These are phyloP conservation scores for Ochotona princeps DNA, from an alignment of 2,113 vertebrate species.

Conservation along the genomic window DNA sequence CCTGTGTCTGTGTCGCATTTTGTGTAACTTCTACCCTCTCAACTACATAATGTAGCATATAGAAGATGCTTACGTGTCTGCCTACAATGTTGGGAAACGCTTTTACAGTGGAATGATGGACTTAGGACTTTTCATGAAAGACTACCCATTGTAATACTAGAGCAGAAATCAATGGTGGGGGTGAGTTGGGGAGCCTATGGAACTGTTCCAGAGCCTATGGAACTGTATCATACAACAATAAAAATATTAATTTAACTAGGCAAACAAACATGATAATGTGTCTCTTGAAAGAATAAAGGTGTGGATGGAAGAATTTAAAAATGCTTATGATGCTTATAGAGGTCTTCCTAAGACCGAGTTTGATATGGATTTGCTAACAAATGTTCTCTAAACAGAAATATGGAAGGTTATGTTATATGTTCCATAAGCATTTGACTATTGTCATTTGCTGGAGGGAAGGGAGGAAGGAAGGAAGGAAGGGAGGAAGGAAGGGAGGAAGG, in stretches of 20 bases:
- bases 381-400: background rate
- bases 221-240: too few species aligned
- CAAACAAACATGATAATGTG: background rate
- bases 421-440: background rate
- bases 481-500: background rate
- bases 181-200: too few species aligned
- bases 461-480: background rate
- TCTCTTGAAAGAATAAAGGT: background rate
- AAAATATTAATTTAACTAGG: too few species aligned
- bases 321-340: background rate
- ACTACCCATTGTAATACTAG: background rate
- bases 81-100: too few species aligned
- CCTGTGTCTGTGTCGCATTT: too few species aligned
- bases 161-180: too few species aligned
- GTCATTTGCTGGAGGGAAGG: background rate
- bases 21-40: too few species aligned
- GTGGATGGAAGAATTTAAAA: background rate
- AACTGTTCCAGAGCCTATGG: too few species aligned
- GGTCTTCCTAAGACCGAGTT: background rate
- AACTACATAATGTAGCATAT: background rate
- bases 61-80: background rate
- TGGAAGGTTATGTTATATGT: background rate
- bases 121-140: background rate
- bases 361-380: constrained; percentile 1
- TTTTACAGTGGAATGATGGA: too few species aligned